Conservation (phyloP, 2,888 invertebrate species). For the Scrobipalpa costella region DNA sequence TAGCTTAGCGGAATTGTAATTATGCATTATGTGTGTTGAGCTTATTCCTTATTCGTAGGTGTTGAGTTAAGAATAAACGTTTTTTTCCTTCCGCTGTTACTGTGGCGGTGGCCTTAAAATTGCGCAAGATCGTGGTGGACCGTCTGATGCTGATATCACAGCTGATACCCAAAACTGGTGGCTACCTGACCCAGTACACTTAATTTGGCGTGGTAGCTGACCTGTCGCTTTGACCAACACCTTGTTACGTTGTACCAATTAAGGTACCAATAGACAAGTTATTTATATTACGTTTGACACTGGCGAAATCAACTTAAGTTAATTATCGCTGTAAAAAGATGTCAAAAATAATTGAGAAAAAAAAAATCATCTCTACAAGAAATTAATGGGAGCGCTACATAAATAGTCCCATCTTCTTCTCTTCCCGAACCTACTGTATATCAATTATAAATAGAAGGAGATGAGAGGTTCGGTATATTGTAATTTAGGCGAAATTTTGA, state of each 20-base stretch:
- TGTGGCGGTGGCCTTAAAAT: neutral
- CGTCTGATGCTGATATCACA: neutral
- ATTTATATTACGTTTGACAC: neutral
- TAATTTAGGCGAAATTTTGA: too few relatives aligned
- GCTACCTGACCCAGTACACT: conserved; percentile 20
- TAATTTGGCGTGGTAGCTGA: conserved; percentile 13
- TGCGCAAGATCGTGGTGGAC: neutral
- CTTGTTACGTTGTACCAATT: neutral
- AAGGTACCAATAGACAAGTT: conserved; percentile 10
- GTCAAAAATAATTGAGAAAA: neutral
- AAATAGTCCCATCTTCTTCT: too few relatives aligned
- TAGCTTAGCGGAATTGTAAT: too few relatives aligned
- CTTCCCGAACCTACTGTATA: too few relatives aligned
- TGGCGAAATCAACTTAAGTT: too few relatives aligned
- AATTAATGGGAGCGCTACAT: too few relatives aligned
- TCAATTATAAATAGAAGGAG: too few relatives aligned
- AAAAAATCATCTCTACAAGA: neutral
- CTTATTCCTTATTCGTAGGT: too few relatives aligned
- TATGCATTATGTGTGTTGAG: too few relatives aligned
- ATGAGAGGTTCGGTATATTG: too few relatives aligned
- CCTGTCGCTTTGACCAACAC: neutral
- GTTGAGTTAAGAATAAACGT: too few relatives aligned
- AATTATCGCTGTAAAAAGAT: too few relatives aligned
- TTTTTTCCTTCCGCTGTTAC: neutral
- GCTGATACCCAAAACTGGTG: conserved; percentile 5